Conservation (phyloP, 2,888 invertebrate genomes). For the Fragum sueziense region DNA sequence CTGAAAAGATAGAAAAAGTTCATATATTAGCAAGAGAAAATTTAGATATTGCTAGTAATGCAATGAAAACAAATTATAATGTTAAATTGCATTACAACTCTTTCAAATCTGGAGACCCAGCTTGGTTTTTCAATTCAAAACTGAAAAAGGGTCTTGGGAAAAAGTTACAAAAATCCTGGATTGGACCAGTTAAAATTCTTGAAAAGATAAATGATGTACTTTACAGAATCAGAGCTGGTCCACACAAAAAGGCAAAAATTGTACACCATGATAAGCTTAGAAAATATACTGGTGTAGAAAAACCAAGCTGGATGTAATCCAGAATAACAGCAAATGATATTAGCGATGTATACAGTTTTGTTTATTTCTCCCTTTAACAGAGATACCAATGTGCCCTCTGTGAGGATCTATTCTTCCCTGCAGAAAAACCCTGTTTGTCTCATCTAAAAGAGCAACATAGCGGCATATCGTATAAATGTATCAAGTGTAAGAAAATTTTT, state of each 20-base stretch:
- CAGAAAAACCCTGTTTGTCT: background rate
- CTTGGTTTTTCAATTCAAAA: conserved; percentile 29
- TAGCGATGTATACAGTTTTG: too few relatives aligned
- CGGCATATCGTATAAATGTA: too few relatives aligned
- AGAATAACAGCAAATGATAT: background rate
- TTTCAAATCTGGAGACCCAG: conserved; percentile 15
- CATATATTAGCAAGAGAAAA: conserved; percentile 13
- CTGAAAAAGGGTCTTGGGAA: conserved; percentile 24
- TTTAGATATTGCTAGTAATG: conserved; percentile 15
- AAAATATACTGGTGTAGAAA: conserved; percentile 6
- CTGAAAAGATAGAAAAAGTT: conserved; percentile 12
- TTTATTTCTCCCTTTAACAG: background rate
- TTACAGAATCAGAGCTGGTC: conserved; percentile 27
- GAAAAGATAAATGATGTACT: conserved; percentile 36
- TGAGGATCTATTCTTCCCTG: background rate
- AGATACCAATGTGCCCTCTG: conserved; percentile 9
- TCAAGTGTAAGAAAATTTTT: too few relatives aligned
- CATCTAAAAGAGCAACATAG: background rate
- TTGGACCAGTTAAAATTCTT: conserved; percentile 30
- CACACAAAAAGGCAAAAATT: conserved; percentile 20
- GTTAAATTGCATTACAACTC: conserved; percentile 18
- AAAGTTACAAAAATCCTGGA: conserved; percentile 39
- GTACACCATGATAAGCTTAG: conserved; percentile 41
- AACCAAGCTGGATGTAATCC: background rate
- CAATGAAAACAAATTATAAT: conserved; percentile 34